A percentile compares a stretch with the other conserved stretches of the same genome.
Evolutionary conservation across 1,140 invertebrate species (phyloP).

Genomic region (Dufourea novaeangliae): DNA sequence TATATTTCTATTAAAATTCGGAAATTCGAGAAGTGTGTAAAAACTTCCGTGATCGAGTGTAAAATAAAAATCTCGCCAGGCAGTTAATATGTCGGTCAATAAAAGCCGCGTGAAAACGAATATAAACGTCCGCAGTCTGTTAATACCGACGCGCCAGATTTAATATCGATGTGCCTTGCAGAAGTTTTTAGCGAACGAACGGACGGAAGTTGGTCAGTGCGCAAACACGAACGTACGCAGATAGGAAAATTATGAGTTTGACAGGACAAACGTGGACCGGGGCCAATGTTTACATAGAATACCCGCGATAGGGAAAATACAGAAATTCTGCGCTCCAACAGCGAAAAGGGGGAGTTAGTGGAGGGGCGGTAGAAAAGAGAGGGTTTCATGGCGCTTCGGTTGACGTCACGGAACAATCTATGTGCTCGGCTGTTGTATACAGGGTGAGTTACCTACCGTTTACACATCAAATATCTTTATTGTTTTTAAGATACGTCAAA

Average conservation of each 20-base stretch:
- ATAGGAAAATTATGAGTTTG: neutral
- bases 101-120: no score
- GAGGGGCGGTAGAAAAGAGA: no score
- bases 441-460: no score
- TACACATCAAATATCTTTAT: no score
- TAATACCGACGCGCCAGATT: neutral
- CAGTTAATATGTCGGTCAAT: no score
- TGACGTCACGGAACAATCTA: conserved; percentile 24
- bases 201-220: neutral
- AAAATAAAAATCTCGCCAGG: no score
- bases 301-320: neutral
- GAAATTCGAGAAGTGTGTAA: no score
- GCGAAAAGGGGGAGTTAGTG: neutral
- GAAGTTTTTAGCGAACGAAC: neutral
- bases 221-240: neutral
- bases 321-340: neutral
- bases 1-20: no score
- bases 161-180: neutral
- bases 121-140: neutral
- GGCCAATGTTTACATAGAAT: neutral
- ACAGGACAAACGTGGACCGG: neutral
- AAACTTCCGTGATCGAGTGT: no score
- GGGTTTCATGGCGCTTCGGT: conserved; percentile 19
- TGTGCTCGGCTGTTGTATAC: no score
- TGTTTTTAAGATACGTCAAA: no score